Conservation (phyloP, 2,797 vertebrate genomes). For the Tympanoctomys barrerae region DNA sequence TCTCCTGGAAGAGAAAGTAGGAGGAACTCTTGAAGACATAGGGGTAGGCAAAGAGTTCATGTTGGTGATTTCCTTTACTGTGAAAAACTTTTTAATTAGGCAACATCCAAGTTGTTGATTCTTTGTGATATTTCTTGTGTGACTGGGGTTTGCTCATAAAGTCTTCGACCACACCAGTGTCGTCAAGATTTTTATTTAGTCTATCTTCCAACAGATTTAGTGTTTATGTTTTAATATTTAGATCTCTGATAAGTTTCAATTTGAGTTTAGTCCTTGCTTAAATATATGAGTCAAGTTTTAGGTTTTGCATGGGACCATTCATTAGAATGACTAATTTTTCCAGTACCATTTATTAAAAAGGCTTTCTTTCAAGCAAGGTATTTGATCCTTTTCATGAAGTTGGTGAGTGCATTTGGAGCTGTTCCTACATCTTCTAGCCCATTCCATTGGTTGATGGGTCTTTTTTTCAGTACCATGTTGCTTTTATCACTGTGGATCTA, state of each 20-base stretch:
- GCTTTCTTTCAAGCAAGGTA: not conserved
- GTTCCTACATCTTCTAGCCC: not conserved
- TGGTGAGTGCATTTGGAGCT: not conserved
- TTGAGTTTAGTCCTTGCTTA: not conserved
- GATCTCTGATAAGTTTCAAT: not conserved
- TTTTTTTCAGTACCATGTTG: not conserved
- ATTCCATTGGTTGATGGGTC: not conserved
- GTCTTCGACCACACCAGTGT: not conserved
- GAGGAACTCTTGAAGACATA: too few relatives aligned
- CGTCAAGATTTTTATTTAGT: not conserved
- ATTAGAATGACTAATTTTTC: not conserved
- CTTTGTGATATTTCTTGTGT: not conserved
- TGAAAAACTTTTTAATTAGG: not conserved
- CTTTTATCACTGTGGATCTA: not conserved
- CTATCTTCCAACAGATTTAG: not conserved
- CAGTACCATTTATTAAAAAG: not conserved
- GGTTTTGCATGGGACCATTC: not conserved
- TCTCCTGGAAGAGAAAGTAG: too few relatives aligned
- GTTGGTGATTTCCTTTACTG: too few relatives aligned
- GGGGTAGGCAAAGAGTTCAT: too few relatives aligned
- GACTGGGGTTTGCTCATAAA: not conserved
- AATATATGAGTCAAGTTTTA: not conserved
- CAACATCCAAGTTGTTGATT: not conserved
- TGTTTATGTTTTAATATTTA: not conserved
- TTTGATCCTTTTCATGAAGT: not conserved